Conservation (phyloP, 1,140 invertebrate genomes). For the Papilio xuthus region DNA sequence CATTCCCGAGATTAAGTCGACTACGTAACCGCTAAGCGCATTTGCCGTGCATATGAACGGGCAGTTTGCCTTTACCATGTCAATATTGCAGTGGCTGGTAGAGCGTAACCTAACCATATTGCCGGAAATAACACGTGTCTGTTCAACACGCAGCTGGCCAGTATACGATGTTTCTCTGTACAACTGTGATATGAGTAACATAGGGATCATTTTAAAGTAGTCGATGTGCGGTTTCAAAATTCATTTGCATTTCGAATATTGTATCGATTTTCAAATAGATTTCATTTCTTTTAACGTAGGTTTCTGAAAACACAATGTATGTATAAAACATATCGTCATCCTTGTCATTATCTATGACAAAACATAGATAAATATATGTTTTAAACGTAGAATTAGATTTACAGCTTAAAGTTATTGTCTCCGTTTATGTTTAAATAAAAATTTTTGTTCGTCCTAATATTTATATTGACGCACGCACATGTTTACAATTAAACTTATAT, state of each 20-base stretch:
- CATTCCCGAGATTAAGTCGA: neutral
- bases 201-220: neutral
- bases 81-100: neutral
- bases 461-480: too few relatives aligned
- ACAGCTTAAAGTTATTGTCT: too few relatives aligned
- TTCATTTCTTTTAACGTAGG: neutral
- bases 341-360: too few relatives aligned
- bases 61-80: constrained; percentile 14
- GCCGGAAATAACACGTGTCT: constrained; percentile 20
- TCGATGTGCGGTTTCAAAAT: neutral
- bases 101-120: constrained; percentile 15
- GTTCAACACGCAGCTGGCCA: neutral
- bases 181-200: neutral
- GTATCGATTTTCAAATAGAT: neutral
- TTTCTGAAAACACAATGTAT: too few relatives aligned
- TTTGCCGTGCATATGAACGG: neutral
- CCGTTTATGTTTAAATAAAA: too few relatives aligned
- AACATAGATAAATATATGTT: too few relatives aligned
- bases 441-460: too few relatives aligned
- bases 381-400: too few relatives aligned
- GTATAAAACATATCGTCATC: too few relatives aligned
- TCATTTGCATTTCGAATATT: neutral
- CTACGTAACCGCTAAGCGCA: neutral
- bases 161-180: neutral
- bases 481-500: too few relatives aligned